These are phyloP conservation scores for Cyprinodon variegatus DNA, from an alignment of 2,113 vertebrate species.

Conservation along the genomic window DNA sequence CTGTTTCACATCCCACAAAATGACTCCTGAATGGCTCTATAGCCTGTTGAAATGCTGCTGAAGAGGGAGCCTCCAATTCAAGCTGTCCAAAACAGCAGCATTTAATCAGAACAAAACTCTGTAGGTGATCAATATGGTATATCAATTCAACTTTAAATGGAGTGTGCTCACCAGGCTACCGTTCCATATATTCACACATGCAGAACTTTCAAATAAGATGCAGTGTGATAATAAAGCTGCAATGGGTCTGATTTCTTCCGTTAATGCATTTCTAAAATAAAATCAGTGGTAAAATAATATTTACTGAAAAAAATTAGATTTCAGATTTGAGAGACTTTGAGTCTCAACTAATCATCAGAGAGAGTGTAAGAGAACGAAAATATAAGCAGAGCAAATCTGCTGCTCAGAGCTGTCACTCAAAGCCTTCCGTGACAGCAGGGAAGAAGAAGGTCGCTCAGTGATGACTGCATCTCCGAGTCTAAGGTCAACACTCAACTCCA, in stretches of 20 bases:
- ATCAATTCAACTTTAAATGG: conserved; percentile 71
- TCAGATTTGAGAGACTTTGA: conserved; percentile 3
- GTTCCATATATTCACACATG: conserved; percentile 45
- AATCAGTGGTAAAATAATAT: conserved; percentile 3
- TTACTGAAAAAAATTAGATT: conserved; percentile 4
- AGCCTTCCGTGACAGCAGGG: conserved; percentile 40
- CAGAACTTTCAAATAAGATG: conserved; percentile 36
- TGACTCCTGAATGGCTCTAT: conserved; percentile 46
- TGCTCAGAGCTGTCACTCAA: conserved; percentile 54
- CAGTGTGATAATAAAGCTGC: conserved; percentile 22
- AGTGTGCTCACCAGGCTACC: conserved; percentile 51
- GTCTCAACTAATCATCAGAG: conserved; percentile 1
- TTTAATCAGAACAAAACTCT: conserved; percentile 75
- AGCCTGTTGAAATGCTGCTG: conserved; percentile 43
- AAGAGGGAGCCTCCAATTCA: conserved; percentile 48
- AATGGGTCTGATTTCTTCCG: conserved; percentile 24
- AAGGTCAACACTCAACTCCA: conserved; percentile 77
- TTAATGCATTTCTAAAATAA: conserved; percentile 8
- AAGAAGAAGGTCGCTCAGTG: conserved; percentile 29
- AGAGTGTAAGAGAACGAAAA: conserved; percentile 35
- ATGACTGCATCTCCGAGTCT: conserved; percentile 53
- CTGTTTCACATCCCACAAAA: conserved; percentile 50
- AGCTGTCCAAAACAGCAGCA: conserved; percentile 56
- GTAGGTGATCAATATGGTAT: conserved; percentile 67
- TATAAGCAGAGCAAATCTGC: conserved; percentile 13